Evolutionary conservation across 2,797 vertebrate species (phyloP).

Genomic region (Buceros bicornis): DNA sequence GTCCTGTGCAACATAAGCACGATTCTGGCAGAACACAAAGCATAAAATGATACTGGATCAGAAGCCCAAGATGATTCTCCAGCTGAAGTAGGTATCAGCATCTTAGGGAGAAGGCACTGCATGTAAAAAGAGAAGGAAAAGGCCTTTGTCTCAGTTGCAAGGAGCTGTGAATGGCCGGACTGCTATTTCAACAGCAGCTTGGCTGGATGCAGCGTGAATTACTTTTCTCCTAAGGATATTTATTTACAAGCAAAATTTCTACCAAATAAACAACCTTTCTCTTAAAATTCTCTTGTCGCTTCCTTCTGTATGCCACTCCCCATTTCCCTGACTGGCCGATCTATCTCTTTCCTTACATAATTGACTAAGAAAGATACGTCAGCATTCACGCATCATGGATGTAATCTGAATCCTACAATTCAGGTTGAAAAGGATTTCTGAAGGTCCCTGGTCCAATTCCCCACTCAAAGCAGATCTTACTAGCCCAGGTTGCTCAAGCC

Average conservation of each 20-base stretch:
- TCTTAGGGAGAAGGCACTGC: neutral
- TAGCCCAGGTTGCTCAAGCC: neutral
- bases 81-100: neutral
- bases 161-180: neutral
- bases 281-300: neutral
- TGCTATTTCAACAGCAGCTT: neutral
- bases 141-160: neutral
- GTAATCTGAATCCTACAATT: neutral
- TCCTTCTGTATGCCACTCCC: neutral
- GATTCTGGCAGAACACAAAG: neutral
- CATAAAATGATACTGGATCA: neutral
- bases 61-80: neutral
- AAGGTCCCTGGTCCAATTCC: neutral
- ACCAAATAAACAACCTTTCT: neutral
- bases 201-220: neutral
- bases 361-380: neutral
- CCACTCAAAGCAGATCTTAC: neutral
- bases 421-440: neutral
- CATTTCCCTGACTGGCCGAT: neutral
- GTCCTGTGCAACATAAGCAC: neutral
- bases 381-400: neutral
- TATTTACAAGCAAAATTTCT: neutral
- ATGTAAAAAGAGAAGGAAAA: neutral
- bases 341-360: neutral
- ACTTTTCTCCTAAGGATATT: neutral